A percentile compares a stretch with the other conserved stretches of the same genome.
These are phyloP conservation scores for Sylvia borin DNA, from an alignment of 2,797 vertebrate genomes.

Conservation along the genomic window DNA sequence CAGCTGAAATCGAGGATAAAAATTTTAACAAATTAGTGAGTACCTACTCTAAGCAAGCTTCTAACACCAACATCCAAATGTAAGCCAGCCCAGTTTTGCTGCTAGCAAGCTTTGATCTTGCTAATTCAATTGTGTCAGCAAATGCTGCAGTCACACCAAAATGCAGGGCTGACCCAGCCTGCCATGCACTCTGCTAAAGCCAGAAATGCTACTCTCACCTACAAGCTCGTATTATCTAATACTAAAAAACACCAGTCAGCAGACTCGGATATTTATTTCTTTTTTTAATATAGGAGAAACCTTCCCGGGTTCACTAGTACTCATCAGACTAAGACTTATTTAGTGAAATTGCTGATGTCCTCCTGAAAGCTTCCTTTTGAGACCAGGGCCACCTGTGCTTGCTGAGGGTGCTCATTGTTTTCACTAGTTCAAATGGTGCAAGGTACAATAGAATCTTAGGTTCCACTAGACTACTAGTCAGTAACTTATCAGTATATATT, in stretches of 20 bases:
- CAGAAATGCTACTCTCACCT: not conserved
- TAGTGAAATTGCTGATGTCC: not conserved
- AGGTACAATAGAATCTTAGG: not conserved
- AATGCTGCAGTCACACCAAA: constrained; percentile 27
- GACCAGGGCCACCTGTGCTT: not conserved
- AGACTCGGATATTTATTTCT: not conserved
- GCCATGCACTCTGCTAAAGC: not conserved
- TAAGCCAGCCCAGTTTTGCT: constrained; percentile 7
- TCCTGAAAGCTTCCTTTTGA: not conserved
- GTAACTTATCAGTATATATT: not conserved
- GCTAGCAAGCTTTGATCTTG: constrained; percentile 19
- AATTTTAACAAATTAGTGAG: not conserved
- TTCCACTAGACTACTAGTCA: not conserved
- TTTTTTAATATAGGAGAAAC: not conserved
- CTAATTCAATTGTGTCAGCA: constrained; percentile 34
- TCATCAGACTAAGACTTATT: not conserved
- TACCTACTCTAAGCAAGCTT: not conserved
- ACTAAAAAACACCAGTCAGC: not conserved
- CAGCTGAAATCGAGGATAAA: not conserved
- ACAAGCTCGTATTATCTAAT: not conserved
- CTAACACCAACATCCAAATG: not conserved
- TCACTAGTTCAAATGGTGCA: not conserved
- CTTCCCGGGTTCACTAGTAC: not conserved
- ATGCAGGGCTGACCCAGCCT: not conserved
- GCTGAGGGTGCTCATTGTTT: not conserved